Conservation (phyloP, 2,797 vertebrate species). For the Pseudocheirus occidentalis region DNA sequence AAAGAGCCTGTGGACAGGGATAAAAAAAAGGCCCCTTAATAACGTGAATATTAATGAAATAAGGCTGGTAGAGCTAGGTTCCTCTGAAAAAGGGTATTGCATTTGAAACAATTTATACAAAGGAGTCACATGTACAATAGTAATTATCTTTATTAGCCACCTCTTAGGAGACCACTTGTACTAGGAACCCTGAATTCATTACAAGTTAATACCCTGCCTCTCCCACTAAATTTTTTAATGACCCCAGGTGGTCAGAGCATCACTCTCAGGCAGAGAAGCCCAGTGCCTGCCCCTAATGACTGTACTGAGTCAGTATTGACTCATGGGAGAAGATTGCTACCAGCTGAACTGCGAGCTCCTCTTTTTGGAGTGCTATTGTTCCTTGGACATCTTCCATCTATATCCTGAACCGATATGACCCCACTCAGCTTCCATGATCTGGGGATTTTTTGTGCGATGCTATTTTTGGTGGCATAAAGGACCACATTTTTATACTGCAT, state of each 20-base stretch:
- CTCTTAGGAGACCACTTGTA: neutral
- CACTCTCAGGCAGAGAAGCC: neutral
- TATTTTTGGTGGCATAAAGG: accelerated
- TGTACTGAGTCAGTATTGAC: neutral
- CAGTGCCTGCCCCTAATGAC: accelerated
- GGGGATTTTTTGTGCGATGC: accelerated
- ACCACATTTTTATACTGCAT: neutral
- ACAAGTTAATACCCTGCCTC: neutral
- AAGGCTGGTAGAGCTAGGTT: conserved; percentile 34
- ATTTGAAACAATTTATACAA: conserved; percentile 48
- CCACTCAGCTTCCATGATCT: neutral
- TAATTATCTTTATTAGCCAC: neutral
- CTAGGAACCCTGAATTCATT: neutral
- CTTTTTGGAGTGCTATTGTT: neutral
- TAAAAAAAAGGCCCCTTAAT: conserved; percentile 54
- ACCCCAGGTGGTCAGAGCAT: neutral
- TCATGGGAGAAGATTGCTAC: accelerated
- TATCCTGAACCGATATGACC: neutral
- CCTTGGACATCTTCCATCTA: neutral
- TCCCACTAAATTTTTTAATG: neutral
- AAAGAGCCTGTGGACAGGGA: conserved; percentile 44
- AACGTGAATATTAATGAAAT: conserved; percentile 54
- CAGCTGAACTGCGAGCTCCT: neutral
- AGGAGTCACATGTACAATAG: conserved; percentile 22
- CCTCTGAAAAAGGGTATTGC: conserved; percentile 47